Base-by-base conservation (phyloP, 2,888 invertebrate genomes). In the Drosophila vallismaia region DNA sequence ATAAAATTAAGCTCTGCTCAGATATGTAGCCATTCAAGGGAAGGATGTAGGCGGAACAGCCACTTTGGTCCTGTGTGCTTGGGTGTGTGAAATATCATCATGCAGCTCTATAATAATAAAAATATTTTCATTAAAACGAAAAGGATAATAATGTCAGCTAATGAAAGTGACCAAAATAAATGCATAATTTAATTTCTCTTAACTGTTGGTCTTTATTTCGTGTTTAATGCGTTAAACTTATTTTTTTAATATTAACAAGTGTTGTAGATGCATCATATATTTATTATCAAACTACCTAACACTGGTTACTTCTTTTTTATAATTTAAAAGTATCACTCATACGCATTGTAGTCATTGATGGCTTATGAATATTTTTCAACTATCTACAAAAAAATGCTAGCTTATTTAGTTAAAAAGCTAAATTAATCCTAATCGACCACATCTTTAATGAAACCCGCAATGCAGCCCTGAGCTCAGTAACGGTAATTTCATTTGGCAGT, bases 81-180 rank as follows among this genome's bases (percentile, higher is more conserved):
- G 56, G 52, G 24, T 31, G 31, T 63, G 59, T 58, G 71, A 63
- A 58, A 69, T 72, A 73, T 57, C 74, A 57, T 57, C 71, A 68
- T 77, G 63, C 51, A 68, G 77, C 78, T 86, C 75, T 76, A 86
- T 86, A 89, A 75, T 74, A 83, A 89, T 87, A 88, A 77, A 89
- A 88, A 89, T 87, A 79, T 85, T 88, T 88, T 69, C 63, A 71
- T 82, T 81, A 82, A 77, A 86, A 79, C 69, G 70, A 77, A 71
- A 67, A 50, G 53, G 24, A 50, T 57, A 68, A 40, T 40, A 33
- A 29, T 26, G 44, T 10, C 24, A 24, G 10, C 24, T 4, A 7
- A 36, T 2, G 1, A 36, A n/a, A n/a, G 36, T 36, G n/a, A n/a
- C n/a, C n/a, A n/a, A n/a, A 36, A 38, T n/a, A n/a, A 24, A 5